Evolutionary conservation across 2,888 invertebrate species (phyloP).

Genomic region (Thumatha senex): DNA sequence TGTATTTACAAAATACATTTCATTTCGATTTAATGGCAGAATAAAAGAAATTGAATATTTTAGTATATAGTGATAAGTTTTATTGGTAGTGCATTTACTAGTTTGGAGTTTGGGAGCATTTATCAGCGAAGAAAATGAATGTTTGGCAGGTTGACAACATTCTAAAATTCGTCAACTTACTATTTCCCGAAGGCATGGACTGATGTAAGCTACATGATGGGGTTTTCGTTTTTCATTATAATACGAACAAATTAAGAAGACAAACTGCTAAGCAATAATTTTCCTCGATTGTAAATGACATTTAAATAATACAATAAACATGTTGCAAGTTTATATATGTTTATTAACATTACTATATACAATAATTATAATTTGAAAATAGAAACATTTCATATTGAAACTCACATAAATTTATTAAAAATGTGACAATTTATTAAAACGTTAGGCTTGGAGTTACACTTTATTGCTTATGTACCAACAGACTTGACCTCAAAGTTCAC

Average conservation of each 20-base stretch:
- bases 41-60: conserved; percentile 24
- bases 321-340: conserved; percentile 74
- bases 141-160: no score
- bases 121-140: no score
- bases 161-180: no score
- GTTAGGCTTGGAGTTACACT: conserved; percentile 68
- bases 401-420: conserved; percentile 73
- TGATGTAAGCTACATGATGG: no score
- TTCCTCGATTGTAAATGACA: no score
- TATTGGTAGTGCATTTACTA: conserved; percentile 11
- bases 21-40: conserved; percentile 23
- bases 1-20: conserved; percentile 27
- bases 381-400: conserved; percentile 76
- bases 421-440: conserved; percentile 61
- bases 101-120: conserved; percentile 14
- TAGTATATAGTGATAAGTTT: conserved; percentile 24
- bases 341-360: conserved; percentile 82
- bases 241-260: no score
- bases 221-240: no score
- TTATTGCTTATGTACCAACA: conserved; percentile 53
- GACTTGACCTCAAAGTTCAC: conserved; percentile 39
- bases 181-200: no score
- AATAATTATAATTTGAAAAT: conserved; percentile 79
- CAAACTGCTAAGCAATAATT: no score
- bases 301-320: conserved; percentile 32